Conservation (phyloP, 2,113 vertebrate genomes). For the Corythornis vintsioides region DNA sequence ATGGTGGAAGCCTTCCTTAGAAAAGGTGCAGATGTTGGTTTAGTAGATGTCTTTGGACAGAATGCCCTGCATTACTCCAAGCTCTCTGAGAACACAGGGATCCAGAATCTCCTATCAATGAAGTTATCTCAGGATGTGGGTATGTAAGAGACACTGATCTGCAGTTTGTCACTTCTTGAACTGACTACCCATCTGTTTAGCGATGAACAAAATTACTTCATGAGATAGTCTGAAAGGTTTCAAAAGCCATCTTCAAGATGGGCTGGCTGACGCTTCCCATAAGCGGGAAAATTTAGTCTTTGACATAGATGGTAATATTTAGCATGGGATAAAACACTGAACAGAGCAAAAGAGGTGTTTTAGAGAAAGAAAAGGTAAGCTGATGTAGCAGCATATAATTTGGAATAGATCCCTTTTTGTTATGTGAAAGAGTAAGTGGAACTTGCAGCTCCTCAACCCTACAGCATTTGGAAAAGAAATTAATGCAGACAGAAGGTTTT, state of each 20-base stretch:
- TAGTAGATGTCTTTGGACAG: conserved; percentile 87
- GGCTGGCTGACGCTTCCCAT: background rate
- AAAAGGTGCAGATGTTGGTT: conserved; percentile 81
- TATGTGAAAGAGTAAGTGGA: background rate
- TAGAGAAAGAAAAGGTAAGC: background rate
- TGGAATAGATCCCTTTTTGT: background rate
- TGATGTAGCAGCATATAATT: background rate
- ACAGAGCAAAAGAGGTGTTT: background rate
- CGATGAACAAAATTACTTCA: conserved; percentile 24
- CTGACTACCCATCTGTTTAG: background rate
- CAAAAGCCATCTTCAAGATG: background rate
- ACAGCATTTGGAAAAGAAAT: background rate
- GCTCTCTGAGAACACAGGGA: conserved; percentile 80
- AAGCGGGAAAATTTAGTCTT: background rate
- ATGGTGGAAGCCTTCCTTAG: conserved; percentile 83
- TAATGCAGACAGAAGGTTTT: background rate
- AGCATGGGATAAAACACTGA: background rate
- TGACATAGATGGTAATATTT: background rate
- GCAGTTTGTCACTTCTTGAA: conserved; percentile 36
- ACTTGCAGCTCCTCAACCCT: background rate
- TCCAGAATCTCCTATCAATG: conserved; percentile 81
- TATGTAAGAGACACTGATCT: conserved; percentile 71
- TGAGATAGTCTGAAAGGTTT: background rate
- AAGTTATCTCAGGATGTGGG: conserved; percentile 81
- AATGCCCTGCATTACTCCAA: conserved; percentile 86